A percentile compares a stretch with the other conserved stretches of the same genome.
These are phyloP conservation scores for Arvicanthis niloticus DNA, from an alignment of 2,113 vertebrate species.

Conservation along the genomic window DNA sequence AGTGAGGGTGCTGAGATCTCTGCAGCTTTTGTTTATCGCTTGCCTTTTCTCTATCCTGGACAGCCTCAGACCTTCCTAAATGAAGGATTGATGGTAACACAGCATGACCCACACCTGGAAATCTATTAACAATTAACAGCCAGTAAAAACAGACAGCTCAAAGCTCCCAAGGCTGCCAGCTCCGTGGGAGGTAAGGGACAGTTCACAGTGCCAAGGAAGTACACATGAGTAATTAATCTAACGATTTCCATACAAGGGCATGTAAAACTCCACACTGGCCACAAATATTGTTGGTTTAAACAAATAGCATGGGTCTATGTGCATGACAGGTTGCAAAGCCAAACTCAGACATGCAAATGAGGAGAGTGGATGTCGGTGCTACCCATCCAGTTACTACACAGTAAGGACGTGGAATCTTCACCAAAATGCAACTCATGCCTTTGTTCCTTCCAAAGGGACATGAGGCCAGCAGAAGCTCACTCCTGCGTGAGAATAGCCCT, in stretches of 20 bases:
- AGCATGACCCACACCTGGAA: constrained; percentile 76
- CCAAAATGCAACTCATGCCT: neutral
- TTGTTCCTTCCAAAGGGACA: neutral
- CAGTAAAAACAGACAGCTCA: constrained; percentile 59
- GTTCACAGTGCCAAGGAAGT: neutral
- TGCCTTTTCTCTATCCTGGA: constrained; percentile 65
- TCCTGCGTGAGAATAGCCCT: neutral
- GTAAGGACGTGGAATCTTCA: neutral
- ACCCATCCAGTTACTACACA: neutral
- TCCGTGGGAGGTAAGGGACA: constrained; percentile 18
- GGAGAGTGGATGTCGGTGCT: neutral
- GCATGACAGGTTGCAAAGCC: constrained; percentile 1
- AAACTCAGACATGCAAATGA: neutral
- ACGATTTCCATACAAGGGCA: neutral
- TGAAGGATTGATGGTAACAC: constrained; percentile 75
- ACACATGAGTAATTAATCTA: constrained; percentile 3
- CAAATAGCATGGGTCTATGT: neutral
- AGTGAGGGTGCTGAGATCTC: constrained; percentile 69
- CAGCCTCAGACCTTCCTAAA: constrained; percentile 71
- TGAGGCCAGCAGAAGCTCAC: neutral
- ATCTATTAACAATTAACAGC: constrained; percentile 82
- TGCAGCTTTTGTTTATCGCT: constrained; percentile 74
- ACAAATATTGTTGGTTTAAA: constrained; percentile 54
- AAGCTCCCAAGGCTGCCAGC: constrained; percentile 51
- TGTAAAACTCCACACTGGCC: neutral